A percentile compares a stretch with the other conserved stretches of the same genome.
Evolutionary conservation across 2,888 invertebrate species (phyloP).

Genomic region (Aquatica leii): DNA sequence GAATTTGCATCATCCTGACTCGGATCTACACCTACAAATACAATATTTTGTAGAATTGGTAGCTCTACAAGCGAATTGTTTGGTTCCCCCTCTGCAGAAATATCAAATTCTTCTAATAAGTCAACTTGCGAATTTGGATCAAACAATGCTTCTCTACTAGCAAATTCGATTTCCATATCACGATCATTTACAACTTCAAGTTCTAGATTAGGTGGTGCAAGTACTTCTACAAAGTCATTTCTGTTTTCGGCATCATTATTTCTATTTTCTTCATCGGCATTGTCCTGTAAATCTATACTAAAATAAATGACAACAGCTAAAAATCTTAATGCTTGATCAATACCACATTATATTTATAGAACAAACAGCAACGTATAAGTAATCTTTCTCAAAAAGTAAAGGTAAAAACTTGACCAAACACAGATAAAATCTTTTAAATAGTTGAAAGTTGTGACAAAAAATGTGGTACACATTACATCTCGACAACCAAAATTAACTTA

Average conservation of each 20-base stretch:
- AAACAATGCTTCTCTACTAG: constrained; percentile 56
- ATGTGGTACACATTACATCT: no score
- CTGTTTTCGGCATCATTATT: constrained; percentile 31
- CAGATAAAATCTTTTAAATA: no score
- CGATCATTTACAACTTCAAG: not conserved
- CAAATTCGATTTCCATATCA: constrained; percentile 45
- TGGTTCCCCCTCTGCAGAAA: constrained; percentile 34
- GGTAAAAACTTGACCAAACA: no score
- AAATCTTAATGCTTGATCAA: not conserved
- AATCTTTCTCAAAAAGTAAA: no score
- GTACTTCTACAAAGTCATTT: constrained; percentile 24
- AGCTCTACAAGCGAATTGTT: no score
- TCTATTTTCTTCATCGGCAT: not conserved
- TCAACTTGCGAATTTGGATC: constrained; percentile 57
- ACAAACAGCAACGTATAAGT: no score
- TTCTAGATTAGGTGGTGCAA: constrained; percentile 6
- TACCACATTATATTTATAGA: no score
- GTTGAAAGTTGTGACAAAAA: no score
- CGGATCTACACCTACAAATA: constrained; percentile 24
- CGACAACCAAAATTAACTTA: no score
- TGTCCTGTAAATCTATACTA: constrained; percentile 13
- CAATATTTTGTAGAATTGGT: constrained; percentile 8
- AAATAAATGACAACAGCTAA: no score
- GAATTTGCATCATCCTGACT: constrained; percentile 16
- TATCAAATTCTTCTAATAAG: constrained; percentile 54